Base-by-base conservation (phyloP, 1,140 invertebrate species). In the Rhagoletis pomonella region DNA sequence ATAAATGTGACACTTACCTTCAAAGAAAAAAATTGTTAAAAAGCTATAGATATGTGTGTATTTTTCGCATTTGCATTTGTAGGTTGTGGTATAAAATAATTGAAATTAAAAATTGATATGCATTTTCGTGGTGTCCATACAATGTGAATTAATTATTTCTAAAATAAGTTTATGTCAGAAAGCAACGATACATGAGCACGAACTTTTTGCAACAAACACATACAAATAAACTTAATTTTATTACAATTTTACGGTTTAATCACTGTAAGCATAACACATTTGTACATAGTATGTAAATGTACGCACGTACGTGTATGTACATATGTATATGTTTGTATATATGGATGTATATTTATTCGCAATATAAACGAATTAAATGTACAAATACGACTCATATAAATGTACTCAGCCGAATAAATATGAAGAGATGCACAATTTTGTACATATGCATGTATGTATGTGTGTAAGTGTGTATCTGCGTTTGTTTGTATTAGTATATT, bases 91-190 rank as follows among this genome's bases (percentile, higher is more conserved):
- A 81, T 55, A 55, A 58, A 81, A 81, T 81, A 81, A 81, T 81
- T 81, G 73, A 81, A 81, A 81, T 81, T 81, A 81, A 81, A 81
- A 55, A 81, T 50, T 81, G 19, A 81, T 50, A 42, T 81, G 47
- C 44, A 81, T 81, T 81, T 55, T 14, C 47, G 50, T 81, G n/a
- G 17, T 47, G 17, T 17, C 73, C 9, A 55, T 81, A 29, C 47
- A 81, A 81, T 81, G 73, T 81, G 73, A 14, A 50, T 81, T 81
- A 81, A 81, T 81, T 81, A 81, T 81, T 81, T 81, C 73, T 81
- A 81, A 81, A 81, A 81, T 81, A 55, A 55, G 44, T 55, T 81
- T 81, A 29, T 29, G 29, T 29, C 29, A 29, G 29, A 29, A 29
- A 29, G 29, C 44, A 47, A 17, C 19, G 17, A 39, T 17, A n/a